Evolutionary conservation across 2,113 vertebrate species (phyloP), one percentile per base, ranked within the genome.

Genomic region (Lycocorax pyrrhopterus): DNA sequence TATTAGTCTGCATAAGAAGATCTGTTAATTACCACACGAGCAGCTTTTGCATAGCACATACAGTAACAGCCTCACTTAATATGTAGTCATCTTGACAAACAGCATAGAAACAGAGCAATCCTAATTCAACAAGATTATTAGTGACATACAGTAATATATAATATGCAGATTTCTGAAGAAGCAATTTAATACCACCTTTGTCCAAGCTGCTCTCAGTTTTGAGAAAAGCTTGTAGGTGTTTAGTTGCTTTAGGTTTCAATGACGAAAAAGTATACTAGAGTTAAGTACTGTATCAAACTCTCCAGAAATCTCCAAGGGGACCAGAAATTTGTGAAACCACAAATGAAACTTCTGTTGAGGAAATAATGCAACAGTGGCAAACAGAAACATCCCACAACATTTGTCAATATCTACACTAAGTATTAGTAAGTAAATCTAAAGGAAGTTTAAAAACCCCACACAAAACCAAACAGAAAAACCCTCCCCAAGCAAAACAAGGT

Each of bases 1-100:
- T 26, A 76, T 83, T 71, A 81, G 91, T 58, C 88, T 26, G 44
- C 3, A 0, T 87, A 93, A 96, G 86, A 93, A 93, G 60, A 76
- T 91, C 49, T 75, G 66, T 92, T 95, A 95, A 96, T 94, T 95
- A 94, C 86, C 72, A 85, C 69, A 76, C 1, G 32, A 96, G 91
- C 77, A 68, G 95, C 69, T 92, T 96, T 83, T 64, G 63, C 44
- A 21, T 17, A 43, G 39, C n/a, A 49, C 83, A 72, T 49, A 60
- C 16, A 55, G 41, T 5, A 90, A 39, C 72, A 81, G 73, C 56
- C 69, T 84, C 69, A 4, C 60, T 78, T 18, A 33, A 19, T 33
- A 10, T 1, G 4, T 4, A 63, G 91, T 49, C 87, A 89, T 66
- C 91, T 89, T 82, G 73, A 84, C 47, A 86, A 76, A 92, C 21